Conservation (phyloP, 2,797 vertebrate genomes). For the Coregonus ussuriensis region DNA sequence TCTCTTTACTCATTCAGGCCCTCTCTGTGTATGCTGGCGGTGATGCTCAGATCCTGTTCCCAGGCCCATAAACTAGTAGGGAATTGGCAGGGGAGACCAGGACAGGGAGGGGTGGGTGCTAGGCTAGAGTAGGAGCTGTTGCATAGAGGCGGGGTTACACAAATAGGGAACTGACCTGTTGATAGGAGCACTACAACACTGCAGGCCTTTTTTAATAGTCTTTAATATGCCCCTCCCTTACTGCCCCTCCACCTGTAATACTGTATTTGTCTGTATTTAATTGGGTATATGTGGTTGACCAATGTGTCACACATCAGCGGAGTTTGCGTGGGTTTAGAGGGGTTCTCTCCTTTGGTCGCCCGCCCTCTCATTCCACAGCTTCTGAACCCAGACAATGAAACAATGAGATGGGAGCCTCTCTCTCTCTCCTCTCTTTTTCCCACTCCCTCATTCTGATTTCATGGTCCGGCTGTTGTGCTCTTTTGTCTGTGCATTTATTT, state of each 20-base stretch:
- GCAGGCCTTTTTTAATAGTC: background rate
- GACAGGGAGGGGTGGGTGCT: background rate
- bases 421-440: background rate
- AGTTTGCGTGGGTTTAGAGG: background rate
- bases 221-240: background rate
- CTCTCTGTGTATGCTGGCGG: background rate
- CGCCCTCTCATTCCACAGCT: slow-evolving; percentile 42
- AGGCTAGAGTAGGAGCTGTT: background rate
- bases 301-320: background rate
- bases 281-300: background rate
- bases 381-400: slow-evolving; percentile 77
- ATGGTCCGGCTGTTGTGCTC: slow-evolving; percentile 80
- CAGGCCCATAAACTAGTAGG: background rate
- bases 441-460: slow-evolving; percentile 79
- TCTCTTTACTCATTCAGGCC: slow-evolving; percentile 3
- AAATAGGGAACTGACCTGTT: background rate
- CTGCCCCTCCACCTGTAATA: background rate
- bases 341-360: slow-evolving; percentile 15
- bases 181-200: background rate
- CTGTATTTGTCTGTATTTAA: background rate
- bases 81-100: background rate
- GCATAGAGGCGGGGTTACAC: background rate
- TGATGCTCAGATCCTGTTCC: slow-evolving; percentile 1
- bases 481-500: slow-evolving; percentile 76
- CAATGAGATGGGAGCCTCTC: slow-evolving; percentile 65